Base-by-base conservation (phyloP, 2,888 invertebrate genomes). In the Tenthredo mesomela region DNA sequence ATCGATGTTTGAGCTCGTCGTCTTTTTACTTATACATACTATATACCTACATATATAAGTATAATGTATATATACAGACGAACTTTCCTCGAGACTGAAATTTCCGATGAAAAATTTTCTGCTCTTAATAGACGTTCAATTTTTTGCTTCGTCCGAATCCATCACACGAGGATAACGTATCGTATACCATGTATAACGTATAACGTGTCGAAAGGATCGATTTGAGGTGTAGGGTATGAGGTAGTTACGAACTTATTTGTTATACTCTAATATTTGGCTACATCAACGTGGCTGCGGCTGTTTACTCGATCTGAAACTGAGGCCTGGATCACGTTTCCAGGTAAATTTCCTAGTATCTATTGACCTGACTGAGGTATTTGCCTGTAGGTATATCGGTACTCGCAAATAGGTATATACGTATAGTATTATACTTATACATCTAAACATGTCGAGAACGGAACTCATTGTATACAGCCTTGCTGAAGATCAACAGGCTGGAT, bases 401-500 rank as follows among this genome's bases (percentile, higher is more conserved):
- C 18, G 54, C 0, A n/a, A 7, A 54, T 54, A 6, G 54, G n/a
- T 54, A 33, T 33, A 33, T 29, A 29, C 33, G 33, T 33, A 29
- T 29, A 29, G n/a, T n/a, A n/a, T 1, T 33, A 33, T 33, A 33
- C 33, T 4, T 33, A 33, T 33, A 33, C 33, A 4, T 33, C 29
- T 29, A 18, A 29, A 65, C 65, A 10, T 33, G 33, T 43, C 43
- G 25, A 43, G 3, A 21, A 21, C 25, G 3, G 21, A 9, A 73
- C 71, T 73, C 43, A 37, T 10, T 73, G 21, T 10, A 40, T 43
- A 33, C 33, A 73, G 0, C 29, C 18, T 29, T 18, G 33, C 10
- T 77, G n/a, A 77, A 54, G 77, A 77, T 77, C 54, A 77, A 77
- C 77, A 77, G 75, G 77, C 77, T 47, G 75, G 25, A 15, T 67